Percentiles rank a stretch among this genome's conserved stretches.
phyloP scores from a whole-genome alignment of 23 tunicate genomes.

The Phallusia fumigata region DNA sequence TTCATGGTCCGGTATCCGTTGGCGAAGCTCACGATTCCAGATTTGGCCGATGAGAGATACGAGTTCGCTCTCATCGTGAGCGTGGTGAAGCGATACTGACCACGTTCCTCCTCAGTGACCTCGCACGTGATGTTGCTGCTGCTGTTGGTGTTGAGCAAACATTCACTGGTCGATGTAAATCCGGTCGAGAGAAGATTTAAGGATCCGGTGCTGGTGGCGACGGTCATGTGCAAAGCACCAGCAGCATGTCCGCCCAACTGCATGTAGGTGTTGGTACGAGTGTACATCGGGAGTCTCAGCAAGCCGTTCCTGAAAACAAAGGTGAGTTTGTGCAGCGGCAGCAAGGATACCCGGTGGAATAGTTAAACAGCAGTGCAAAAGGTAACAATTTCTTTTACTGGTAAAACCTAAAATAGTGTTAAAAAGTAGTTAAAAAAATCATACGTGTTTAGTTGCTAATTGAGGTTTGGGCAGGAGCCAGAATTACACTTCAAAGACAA shows the following conservation, averaged over 20 bases:
- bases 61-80: constrained; percentile 10
- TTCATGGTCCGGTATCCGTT: background rate
- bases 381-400: background rate
- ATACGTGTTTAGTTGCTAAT: no score
- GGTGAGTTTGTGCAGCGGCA: no score
- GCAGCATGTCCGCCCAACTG: constrained; percentile 5
- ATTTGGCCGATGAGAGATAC: background rate
- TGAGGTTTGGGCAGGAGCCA: no score
- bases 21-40: constrained; percentile 1
- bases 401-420: background rate
- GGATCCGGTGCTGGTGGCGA: constrained; percentile 8
- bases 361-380: background rate
- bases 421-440: no score
- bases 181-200: background rate
- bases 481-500: no score
- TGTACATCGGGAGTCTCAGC: background rate
- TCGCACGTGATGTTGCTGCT: constrained; percentile 14
- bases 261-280: constrained; percentile 6
- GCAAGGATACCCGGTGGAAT: no score
- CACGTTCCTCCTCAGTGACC: constrained; percentile 19
- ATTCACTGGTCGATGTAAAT: constrained; percentile 27
- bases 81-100: constrained; percentile 16
- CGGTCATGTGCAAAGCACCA: constrained; percentile 11
- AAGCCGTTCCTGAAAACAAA: constrained; percentile 15
- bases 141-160: background rate